Evolutionary conservation across 2,113 vertebrate genomes (phyloP).

Genomic region (Casuarius casuarius): DNA sequence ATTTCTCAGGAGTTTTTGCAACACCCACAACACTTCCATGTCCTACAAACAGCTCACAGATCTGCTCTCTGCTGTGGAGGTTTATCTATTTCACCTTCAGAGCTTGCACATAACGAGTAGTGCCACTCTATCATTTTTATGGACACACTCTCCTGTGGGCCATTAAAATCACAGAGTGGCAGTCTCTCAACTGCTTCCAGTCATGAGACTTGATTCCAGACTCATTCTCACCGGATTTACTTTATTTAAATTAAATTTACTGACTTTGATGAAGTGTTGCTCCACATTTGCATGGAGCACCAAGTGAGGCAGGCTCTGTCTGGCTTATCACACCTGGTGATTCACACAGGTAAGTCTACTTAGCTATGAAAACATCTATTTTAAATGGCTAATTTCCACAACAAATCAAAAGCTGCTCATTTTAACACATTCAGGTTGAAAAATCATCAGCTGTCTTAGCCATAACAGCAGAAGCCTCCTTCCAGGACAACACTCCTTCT

Average conservation of each 20-base stretch:
- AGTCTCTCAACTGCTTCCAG: not conserved
- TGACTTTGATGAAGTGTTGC: not conserved
- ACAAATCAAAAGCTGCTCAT: slow-evolving; percentile 34
- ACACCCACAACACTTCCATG: not conserved
- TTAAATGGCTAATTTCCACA: slow-evolving; percentile 16
- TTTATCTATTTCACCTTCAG: slow-evolving; percentile 55
- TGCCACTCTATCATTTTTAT: slow-evolving; percentile 10
- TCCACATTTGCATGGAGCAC: not conserved
- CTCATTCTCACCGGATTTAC: not conserved
- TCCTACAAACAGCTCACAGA: not conserved
- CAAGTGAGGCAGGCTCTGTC: not conserved
- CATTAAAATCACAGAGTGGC: slow-evolving; percentile 14
- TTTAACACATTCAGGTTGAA: not conserved
- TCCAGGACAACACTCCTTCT: not conserved
- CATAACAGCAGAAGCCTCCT: not conserved
- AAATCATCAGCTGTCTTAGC: not conserved
- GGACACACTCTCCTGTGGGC: not conserved
- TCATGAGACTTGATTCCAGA: not conserved
- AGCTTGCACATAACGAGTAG: not conserved
- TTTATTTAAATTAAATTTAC: slow-evolving; percentile 14
- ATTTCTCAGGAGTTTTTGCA: not conserved
- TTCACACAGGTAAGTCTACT: not conserved
- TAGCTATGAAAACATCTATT: not conserved
- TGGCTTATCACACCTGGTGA: not conserved
- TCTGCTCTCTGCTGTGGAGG: not conserved